Percentiles rank a stretch among this genome's conserved stretches.
phyloP scores from a whole-genome alignment of 1,140 invertebrate species.

The Procambarus clarkii region DNA sequence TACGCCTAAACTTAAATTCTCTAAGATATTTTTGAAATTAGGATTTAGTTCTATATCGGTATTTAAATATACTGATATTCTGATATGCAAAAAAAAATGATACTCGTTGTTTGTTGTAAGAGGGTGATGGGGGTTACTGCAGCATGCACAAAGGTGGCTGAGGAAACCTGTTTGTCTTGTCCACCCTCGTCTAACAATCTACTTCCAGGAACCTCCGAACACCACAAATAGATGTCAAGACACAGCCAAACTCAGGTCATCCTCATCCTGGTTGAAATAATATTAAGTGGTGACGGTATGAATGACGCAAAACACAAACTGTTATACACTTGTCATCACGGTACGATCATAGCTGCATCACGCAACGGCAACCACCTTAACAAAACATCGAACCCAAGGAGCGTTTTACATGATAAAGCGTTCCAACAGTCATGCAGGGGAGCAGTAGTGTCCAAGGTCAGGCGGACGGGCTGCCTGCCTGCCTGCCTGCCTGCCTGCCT shows the following conservation, averaged over 20 bases:
- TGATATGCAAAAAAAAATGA: too few species aligned
- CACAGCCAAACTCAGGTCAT: too few species aligned
- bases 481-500: neutral
- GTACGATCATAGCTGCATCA: neutral
- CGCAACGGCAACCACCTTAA: neutral
- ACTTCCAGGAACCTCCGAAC: neutral
- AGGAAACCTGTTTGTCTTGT: neutral
- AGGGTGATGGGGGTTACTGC: neutral
- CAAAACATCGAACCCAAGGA: neutral
- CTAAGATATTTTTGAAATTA: too few species aligned
- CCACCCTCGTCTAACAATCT: neutral
- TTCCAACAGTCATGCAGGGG: neutral
- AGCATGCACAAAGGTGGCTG: neutral
- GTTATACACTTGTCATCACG: too few species aligned
- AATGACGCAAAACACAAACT: too few species aligned
- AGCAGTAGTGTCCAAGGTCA: neutral
- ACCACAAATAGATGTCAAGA: neutral
- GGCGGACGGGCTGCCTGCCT: neutral
- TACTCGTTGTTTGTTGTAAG: neutral
- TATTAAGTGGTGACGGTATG: too few species aligned
- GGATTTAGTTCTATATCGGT: too few species aligned
- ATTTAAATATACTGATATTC: too few species aligned
- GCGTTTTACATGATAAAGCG: neutral
- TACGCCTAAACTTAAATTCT: too few species aligned
- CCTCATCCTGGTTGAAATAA: too few species aligned